phyloP scores from a whole-genome alignment of 2,888 invertebrate species.

The Cordilura impudica region DNA sequence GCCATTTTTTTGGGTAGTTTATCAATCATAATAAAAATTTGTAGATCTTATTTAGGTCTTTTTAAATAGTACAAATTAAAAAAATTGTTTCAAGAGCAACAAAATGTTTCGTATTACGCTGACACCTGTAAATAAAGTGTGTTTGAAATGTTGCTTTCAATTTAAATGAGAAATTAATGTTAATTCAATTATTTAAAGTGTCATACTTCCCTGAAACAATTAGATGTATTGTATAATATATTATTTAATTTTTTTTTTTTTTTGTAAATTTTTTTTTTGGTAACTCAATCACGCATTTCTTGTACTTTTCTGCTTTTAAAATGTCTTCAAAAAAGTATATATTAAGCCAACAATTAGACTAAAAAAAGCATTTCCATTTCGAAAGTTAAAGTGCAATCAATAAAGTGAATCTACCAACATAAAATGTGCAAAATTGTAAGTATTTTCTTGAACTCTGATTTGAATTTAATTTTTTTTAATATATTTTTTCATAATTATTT shows the following conservation, averaged over 20 bases:
- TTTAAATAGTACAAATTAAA: too few relatives aligned
- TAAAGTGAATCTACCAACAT: neutral
- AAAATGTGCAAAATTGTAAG: conserved; percentile 45
- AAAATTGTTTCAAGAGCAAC: too few relatives aligned
- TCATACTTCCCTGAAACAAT: conserved; percentile 22
- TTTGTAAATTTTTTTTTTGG: neutral
- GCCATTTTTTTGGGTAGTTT: too few relatives aligned
- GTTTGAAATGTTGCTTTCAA: too few relatives aligned
- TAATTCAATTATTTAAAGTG: neutral
- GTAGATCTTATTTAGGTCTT: too few relatives aligned
- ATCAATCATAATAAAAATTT: too few relatives aligned
- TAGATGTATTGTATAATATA: conserved; percentile 25
- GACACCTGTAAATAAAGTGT: too few relatives aligned
- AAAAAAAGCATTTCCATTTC: conserved; percentile 31
- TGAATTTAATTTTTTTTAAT: conserved; percentile 3
- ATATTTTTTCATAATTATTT: neutral
- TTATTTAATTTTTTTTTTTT: neutral
- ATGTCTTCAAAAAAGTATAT: conserved; percentile 36
- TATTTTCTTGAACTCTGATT: too few relatives aligned
- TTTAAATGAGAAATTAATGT: neutral
- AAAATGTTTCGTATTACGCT: too few relatives aligned
- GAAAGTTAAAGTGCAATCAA: conserved; percentile 38
- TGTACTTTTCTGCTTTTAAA: conserved; percentile 20
- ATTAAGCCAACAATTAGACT: conserved; percentile 2
- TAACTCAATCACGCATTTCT: conserved; percentile 53